A percentile compares a stretch with the other conserved stretches of the same genome.
Conservation (phyloP, 1,140 invertebrate species). For the Eriosoma lanigerum region DNA sequence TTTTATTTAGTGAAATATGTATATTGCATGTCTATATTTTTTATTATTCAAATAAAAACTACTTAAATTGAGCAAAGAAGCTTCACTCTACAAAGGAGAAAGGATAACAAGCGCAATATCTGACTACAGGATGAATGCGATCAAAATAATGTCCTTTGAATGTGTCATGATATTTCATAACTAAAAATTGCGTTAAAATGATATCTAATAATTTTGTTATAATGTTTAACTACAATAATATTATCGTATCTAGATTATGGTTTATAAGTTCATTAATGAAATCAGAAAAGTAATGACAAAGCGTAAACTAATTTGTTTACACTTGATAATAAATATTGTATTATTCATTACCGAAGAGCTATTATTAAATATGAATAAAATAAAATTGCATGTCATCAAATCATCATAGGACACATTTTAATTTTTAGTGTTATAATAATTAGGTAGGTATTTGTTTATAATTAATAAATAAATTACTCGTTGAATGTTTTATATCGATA, state of each 20-base stretch:
- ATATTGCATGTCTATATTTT: neutral
- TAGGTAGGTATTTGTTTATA: too few species aligned
- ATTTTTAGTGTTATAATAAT: neutral
- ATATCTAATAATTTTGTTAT: neutral
- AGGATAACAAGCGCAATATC: neutral
- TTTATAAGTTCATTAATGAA: neutral
- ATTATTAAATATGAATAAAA: neutral
- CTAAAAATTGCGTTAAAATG: neutral
- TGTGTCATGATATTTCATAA: neutral
- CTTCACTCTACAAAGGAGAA: neutral
- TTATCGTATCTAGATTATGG: neutral
- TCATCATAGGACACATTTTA: neutral
- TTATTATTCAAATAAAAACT: neutral
- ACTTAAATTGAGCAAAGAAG: neutral
- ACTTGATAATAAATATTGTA: neutral
- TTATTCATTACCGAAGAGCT: neutral
- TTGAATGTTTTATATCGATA: too few species aligned
- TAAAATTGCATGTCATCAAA: neutral
- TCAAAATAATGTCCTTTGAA: neutral
- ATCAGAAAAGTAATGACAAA: too few species aligned
- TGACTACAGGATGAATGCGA: neutral
- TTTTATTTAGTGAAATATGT: neutral
- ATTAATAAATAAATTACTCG: too few species aligned
- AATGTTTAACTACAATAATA: neutral
- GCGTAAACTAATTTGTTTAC: neutral